Evolutionary conservation across 2,888 invertebrate genomes (phyloP), one percentile per base, ranked within the genome.

Genomic region (Villa cingulata): DNA sequence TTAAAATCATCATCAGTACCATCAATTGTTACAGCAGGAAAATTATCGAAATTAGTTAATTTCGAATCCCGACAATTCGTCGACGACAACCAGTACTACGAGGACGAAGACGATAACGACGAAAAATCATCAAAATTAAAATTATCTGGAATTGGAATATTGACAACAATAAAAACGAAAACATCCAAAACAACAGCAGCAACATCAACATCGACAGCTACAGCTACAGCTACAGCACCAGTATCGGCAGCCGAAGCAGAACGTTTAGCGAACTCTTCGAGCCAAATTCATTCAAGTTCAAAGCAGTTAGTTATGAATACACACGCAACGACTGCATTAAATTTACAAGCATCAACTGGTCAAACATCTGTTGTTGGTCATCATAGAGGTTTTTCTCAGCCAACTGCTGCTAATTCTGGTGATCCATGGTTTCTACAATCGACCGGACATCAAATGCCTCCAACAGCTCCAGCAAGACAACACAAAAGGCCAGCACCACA

Each of bases 341-440:
- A 60, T 56, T 54, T 60, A 51, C 60, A 60, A 58, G 55, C 59
- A 57, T 66, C 64, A 59, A 16, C n/a, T 36, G 68, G 68, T 56
- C 68, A 69, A 60, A 64, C 68, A 57, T 60, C 68, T 48, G 64
- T 67, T 53, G 68, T 67, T 50, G 68, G 70, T 54, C 70, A 70
- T 63, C 70, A 70, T 63, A 67, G 70, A 51, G 70, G 70, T 51
- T 70, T 66, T 56, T 69, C 70, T 46, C 70, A 70, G 54, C 66
- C 68, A 50, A 65, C 68, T 51, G 64, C 65, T 45, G 46, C 55
- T 54, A 66, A 63, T 50, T 59, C 65, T 36, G 65, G 66, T 48
- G 68, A 69, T 65, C 69, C 70, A 67, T 70, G 70, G 70, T 70
- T 66, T 61, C 59, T 70, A 53, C 69, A 69, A 56, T 62, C 66